These are phyloP conservation scores for Pseudomyrmex pallidus DNA, from an alignment of 1,140 invertebrate species.

Conservation along the genomic window DNA sequence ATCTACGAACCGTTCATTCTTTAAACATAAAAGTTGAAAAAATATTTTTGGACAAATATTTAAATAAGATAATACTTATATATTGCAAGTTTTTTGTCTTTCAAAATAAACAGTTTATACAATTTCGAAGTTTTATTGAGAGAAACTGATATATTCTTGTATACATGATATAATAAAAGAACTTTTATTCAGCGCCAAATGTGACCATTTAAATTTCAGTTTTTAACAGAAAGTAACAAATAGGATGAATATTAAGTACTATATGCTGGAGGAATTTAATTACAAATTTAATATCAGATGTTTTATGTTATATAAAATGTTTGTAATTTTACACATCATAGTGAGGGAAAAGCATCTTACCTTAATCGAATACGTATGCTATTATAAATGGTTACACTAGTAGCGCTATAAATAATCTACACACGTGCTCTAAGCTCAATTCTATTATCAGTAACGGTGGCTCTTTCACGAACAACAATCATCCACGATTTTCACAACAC, in stretches of 20 bases:
- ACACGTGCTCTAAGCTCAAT: constrained; percentile 38
- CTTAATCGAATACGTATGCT: constrained; percentile 50
- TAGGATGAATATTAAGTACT: constrained; percentile 9
- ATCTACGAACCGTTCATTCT: constrained; percentile 26
- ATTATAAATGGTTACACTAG: constrained; percentile 53
- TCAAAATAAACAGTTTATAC: constrained; percentile 39
- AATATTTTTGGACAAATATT: not conserved
- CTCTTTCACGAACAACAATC: constrained; percentile 47
- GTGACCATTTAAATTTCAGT: constrained; percentile 18
- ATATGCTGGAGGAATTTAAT: constrained; percentile 1
- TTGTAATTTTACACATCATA: not conserved
- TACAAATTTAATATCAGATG: not conserved
- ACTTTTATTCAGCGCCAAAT: constrained; percentile 20
- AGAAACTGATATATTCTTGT: not conserved
- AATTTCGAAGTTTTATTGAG: constrained; percentile 15
- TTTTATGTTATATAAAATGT: not conserved
- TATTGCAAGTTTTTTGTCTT: not conserved
- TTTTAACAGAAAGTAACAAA: constrained; percentile 2
- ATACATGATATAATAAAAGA: constrained; percentile 29
- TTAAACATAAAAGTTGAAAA: not conserved
- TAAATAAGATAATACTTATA: not conserved
- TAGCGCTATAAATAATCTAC: constrained; percentile 42
- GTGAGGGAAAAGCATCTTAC: constrained; percentile 8
- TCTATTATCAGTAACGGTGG: constrained; percentile 22
- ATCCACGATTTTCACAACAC: constrained; percentile 37